Percentiles rank a stretch among this genome's conserved stretches.
These are phyloP conservation scores for Intellagama lesueurii DNA, from an alignment of 2,797 vertebrate genomes.

Conservation along the genomic window DNA sequence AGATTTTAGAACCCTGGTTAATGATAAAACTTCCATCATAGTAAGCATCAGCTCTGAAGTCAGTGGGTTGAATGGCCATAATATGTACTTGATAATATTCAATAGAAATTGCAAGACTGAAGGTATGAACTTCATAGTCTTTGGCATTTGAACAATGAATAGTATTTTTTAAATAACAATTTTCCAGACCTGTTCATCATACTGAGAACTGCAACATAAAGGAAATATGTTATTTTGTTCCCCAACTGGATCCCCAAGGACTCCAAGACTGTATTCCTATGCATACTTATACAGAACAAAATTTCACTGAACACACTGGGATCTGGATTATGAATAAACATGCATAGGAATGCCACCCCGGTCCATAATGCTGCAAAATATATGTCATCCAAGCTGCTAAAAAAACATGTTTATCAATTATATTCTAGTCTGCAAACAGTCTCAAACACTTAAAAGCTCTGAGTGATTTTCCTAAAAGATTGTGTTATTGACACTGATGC, in stretches of 20 bases:
- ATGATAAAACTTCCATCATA: neutral
- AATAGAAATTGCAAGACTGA: neutral
- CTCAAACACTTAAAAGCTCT: neutral
- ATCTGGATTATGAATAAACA: neutral
- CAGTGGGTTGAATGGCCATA: too few relatives aligned
- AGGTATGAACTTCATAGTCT: neutral
- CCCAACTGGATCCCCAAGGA: neutral
- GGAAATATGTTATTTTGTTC: neutral
- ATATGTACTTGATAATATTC: neutral
- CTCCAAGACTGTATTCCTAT: neutral
- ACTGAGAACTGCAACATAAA: too few relatives aligned
- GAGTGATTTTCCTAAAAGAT: neutral
- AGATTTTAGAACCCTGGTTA: neutral
- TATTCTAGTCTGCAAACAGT: neutral
- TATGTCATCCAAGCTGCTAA: neutral
- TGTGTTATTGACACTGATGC: neutral
- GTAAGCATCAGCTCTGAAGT: neutral
- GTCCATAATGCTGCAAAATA: neutral
- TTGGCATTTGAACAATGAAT: neutral
- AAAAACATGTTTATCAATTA: neutral
- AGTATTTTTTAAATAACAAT: neutral
- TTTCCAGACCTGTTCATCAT: neutral
- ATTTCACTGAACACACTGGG: neutral
- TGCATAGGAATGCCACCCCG: neutral
- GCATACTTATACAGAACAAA: neutral